phyloP scores from a whole-genome alignment of 2,888 invertebrate genomes.

The Tetrapedia diversipes region DNA sequence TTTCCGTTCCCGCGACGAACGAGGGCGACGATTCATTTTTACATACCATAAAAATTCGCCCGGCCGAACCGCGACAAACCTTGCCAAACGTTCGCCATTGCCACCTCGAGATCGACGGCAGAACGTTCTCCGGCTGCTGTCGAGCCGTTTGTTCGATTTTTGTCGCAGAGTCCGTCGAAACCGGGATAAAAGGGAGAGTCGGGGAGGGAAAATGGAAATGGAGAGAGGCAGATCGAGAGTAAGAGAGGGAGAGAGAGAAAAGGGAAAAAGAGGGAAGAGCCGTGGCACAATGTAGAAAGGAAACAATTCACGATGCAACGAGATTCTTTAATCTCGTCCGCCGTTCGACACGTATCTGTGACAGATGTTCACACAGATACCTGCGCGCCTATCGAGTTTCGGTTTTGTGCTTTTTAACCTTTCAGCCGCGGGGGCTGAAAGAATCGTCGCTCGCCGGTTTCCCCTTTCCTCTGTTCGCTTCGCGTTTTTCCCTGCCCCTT shows the following conservation, averaged over 20 bases:
- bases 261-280: not conserved
- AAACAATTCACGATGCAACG: slow-evolving; percentile 49
- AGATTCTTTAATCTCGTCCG: slow-evolving; percentile 65
- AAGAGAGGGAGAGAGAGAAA: not conserved
- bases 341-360: slow-evolving; percentile 55
- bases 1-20: not conserved
- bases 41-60: slow-evolving; percentile 6
- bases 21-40: not conserved
- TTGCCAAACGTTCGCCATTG: slow-evolving; percentile 12
- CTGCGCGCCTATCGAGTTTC: slow-evolving; percentile 57
- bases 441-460: slow-evolving; percentile 47
- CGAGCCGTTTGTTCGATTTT: slow-evolving; percentile 19
- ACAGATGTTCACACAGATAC: slow-evolving; percentile 55
- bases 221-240: not conserved
- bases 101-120: slow-evolving; percentile 4
- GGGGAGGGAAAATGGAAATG: too few species aligned
- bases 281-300: slow-evolving; percentile 25
- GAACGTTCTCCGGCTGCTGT: slow-evolving; percentile 11
- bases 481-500: not conserved
- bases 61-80: not conserved
- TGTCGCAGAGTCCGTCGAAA: not conserved
- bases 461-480: not conserved
- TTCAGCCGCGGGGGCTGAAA: slow-evolving; percentile 49
- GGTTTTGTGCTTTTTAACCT: slow-evolving; percentile 66
- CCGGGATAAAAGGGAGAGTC: not conserved